A percentile compares a stretch with the other conserved stretches of the same genome.
phyloP scores from a whole-genome alignment of 2,797 vertebrate genomes.

The Gymnothorax reevesii region DNA sequence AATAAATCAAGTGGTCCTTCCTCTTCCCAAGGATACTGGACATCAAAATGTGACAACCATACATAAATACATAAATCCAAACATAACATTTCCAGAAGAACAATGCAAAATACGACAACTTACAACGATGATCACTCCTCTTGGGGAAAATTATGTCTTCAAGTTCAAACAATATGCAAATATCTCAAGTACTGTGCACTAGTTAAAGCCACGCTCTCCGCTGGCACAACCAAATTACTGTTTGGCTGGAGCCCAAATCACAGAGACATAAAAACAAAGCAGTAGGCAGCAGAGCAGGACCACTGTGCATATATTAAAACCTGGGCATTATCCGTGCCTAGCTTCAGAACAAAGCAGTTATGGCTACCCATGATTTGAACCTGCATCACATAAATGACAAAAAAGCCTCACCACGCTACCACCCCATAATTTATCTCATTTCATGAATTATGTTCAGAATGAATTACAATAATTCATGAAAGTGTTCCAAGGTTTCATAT shows the following conservation, averaged over 20 bases:
- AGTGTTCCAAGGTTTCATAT: not conserved
- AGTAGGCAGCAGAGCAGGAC: not conserved
- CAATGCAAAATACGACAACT: not conserved
- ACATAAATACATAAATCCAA: not conserved
- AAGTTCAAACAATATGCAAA: not conserved
- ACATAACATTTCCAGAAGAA: not conserved
- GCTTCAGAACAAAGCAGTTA: not conserved
- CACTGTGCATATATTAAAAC: not conserved
- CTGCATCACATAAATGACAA: not conserved
- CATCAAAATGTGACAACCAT: not conserved
- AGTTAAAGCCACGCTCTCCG: not conserved
- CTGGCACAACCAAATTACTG: not conserved
- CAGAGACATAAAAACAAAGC: not conserved
- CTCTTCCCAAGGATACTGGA: not conserved
- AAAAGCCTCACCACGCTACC: not conserved
- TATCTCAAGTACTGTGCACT: not conserved
- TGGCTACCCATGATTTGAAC: not conserved
- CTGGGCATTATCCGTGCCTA: not conserved
- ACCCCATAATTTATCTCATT: not conserved
- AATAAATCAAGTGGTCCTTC: not conserved
- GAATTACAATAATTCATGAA: not conserved
- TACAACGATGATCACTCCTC: not conserved
- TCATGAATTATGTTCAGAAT: not conserved
- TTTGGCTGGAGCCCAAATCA: not conserved
- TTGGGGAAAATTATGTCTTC: not conserved